Evolutionary conservation across 1,140 invertebrate species (phyloP).

Genomic region (Sycobia sp.): DNA sequence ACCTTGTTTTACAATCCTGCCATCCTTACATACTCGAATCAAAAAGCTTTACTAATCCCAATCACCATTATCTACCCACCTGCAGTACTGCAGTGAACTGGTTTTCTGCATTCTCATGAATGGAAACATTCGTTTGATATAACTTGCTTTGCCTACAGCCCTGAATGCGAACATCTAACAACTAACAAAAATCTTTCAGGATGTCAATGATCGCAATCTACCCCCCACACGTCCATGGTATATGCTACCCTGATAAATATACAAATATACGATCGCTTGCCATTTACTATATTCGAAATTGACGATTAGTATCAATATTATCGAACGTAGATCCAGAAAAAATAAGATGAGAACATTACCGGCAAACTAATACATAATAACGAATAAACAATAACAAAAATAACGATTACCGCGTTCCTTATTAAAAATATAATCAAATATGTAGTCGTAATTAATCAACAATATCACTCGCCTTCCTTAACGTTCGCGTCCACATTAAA

Average conservation of each 20-base stretch:
- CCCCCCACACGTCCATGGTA: no score
- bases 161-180: background rate
- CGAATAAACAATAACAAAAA: constrained; percentile 20
- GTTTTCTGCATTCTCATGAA: background rate
- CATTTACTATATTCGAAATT: no score
- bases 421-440: no score
- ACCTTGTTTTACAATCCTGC: constrained; percentile 15
- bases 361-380: no score
- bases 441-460: constrained; percentile 12
- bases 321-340: no score
- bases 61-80: background rate
- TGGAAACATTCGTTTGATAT: constrained; percentile 8
- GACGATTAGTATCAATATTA: no score
- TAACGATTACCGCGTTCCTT: constrained; percentile 1
- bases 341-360: no score
- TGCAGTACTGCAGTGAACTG: background rate
- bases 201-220: no score
- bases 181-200: background rate
- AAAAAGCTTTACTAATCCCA: constrained; percentile 25
- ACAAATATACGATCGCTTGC: no score
- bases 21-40: background rate
- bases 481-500: constrained; percentile 26
- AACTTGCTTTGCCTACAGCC: background rate
- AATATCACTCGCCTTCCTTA: background rate
- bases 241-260: background rate